Evolutionary conservation across 2,113 vertebrate species (phyloP).

Genomic region (Aptenodytes forsteri): DNA sequence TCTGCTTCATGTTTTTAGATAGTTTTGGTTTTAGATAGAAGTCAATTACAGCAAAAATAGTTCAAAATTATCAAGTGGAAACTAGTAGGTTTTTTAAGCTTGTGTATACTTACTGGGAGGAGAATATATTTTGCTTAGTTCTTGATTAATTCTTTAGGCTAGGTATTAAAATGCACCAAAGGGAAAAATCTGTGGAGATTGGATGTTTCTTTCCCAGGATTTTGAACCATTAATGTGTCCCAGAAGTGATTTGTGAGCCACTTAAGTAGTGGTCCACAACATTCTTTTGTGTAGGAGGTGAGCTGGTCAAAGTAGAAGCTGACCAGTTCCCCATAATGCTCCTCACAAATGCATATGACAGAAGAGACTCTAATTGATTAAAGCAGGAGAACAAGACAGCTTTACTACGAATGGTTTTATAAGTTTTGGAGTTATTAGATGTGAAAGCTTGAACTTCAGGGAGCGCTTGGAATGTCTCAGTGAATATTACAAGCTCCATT

Average conservation of each 20-base stretch:
- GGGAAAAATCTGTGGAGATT: not conserved
- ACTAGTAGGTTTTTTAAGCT: not conserved
- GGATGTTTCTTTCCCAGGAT: not conserved
- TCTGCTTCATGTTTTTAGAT: not conserved
- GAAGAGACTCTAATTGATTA: not conserved
- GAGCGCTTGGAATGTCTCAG: conserved; percentile 20
- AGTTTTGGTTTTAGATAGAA: not conserved
- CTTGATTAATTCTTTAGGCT: not conserved
- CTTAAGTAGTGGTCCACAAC: not conserved
- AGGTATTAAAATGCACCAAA: not conserved
- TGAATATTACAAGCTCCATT: conserved; percentile 27
- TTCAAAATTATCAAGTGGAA: not conserved
- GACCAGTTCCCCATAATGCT: not conserved
- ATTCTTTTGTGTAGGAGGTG: not conserved
- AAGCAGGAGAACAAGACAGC: not conserved
- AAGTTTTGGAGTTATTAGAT: conserved; percentile 43
- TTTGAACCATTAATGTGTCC: not conserved
- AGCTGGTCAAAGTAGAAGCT: not conserved
- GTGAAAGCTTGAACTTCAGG: conserved; percentile 55
- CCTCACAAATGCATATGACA: not conserved
- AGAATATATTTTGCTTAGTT: not conserved
- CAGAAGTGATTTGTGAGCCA: not conserved
- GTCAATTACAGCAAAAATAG: not conserved
- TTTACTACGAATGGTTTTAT: not conserved
- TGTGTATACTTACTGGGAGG: not conserved